Percentiles rank a stretch among this genome's conserved stretches.
Evolutionary conservation across 2,113 vertebrate genomes (phyloP).

Genomic region (Camelus bactrianus): DNA sequence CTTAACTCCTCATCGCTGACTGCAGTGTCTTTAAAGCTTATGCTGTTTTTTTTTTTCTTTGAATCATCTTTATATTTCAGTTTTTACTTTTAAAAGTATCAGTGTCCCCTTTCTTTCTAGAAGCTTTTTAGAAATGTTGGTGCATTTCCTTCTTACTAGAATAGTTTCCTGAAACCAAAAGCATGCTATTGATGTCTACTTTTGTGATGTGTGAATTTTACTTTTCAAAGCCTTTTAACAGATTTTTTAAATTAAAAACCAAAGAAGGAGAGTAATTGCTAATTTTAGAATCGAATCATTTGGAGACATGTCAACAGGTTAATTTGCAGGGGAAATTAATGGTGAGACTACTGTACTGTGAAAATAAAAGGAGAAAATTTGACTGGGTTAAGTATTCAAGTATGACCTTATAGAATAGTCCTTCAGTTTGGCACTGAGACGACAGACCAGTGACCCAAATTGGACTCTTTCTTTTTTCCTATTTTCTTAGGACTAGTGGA

Average conservation of each 20-base stretch:
- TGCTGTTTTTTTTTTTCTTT: background rate
- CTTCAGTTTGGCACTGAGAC: slow-evolving; percentile 20
- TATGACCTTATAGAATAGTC: slow-evolving; percentile 50
- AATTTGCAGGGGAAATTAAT: slow-evolving; percentile 70
- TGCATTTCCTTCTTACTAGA: background rate
- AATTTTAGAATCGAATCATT: slow-evolving; percentile 47
- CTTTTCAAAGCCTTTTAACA: slow-evolving; percentile 40
- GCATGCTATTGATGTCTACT: background rate
- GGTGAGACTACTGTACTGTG: slow-evolving; percentile 59
- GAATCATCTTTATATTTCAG: background rate
- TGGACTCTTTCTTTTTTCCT: background rate
- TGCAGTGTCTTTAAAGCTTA: slow-evolving; percentile 17
- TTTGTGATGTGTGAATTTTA: slow-evolving; percentile 37
- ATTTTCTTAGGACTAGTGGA: slow-evolving; percentile 49
- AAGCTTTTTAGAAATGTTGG: background rate
- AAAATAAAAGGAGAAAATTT: slow-evolving; percentile 63
- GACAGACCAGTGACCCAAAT: slow-evolving; percentile 36
- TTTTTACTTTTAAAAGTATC: slow-evolving; percentile 20
- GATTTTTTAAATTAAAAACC: slow-evolving; percentile 46
- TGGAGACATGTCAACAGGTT: slow-evolving; percentile 64
- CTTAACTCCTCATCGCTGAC: slow-evolving; percentile 31
- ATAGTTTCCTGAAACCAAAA: slow-evolving; percentile 3
- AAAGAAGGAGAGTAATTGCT: background rate
- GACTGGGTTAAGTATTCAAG: slow-evolving; percentile 73
- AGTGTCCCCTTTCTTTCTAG: background rate